A percentile compares a stretch with the other conserved stretches of the same genome.
These are phyloP conservation scores for Leptestheria dahalacensis DNA, from an alignment of 1,140 invertebrate species.

Conservation along the genomic window DNA sequence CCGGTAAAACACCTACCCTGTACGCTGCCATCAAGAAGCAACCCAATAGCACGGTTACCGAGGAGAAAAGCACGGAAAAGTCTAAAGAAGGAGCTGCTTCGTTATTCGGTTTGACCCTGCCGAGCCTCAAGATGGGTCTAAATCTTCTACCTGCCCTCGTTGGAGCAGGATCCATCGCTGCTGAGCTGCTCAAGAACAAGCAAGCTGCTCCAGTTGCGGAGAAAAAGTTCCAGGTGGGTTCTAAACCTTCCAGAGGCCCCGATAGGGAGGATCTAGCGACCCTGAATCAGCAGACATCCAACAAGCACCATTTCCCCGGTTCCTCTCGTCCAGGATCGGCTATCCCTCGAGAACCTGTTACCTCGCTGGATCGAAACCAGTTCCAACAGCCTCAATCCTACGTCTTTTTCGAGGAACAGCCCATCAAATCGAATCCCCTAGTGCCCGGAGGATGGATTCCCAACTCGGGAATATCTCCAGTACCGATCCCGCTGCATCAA, in stretches of 20 bases:
- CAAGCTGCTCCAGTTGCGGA: neutral
- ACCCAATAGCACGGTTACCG: constrained; percentile 7
- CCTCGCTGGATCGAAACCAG: neutral
- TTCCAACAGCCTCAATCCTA: neutral
- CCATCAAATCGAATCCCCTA: neutral
- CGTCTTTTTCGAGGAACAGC: too few relatives aligned
- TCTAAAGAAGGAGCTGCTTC: constrained; percentile 14
- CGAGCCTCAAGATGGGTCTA: constrained; percentile 48
- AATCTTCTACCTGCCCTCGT: constrained; percentile 29
- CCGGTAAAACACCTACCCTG: constrained; percentile 46
- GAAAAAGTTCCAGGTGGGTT: neutral
- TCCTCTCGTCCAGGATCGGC: neutral
- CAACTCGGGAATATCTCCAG: neutral
- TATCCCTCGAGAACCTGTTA: neutral
- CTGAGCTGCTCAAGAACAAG: neutral
- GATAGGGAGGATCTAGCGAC: neutral
- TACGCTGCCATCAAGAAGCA: constrained; percentile 37
- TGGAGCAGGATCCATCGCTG: constrained; percentile 2
- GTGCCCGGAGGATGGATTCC: neutral
- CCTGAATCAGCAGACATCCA: neutral
- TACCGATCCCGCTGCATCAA: neutral
- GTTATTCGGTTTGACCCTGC: constrained; percentile 57
- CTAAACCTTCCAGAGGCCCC: neutral
- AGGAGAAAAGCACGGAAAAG: constrained; percentile 3
- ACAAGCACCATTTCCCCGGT: too few relatives aligned